Evolutionary conservation across 2,113 vertebrate species (phyloP), one percentile per base, ranked within the genome.

Genomic region (Oncorhynchus mykiss): DNA sequence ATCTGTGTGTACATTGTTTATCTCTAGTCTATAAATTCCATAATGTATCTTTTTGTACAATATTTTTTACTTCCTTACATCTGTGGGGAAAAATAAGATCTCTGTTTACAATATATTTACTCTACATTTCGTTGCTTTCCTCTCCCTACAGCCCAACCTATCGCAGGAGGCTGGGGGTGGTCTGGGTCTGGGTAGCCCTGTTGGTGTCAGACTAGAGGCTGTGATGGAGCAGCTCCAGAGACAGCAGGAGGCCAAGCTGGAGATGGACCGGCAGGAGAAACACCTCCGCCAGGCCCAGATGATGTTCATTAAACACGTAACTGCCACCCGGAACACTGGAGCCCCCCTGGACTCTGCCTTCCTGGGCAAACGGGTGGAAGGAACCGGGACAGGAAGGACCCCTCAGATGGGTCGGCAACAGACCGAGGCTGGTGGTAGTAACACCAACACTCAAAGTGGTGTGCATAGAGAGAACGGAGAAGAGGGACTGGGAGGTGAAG

Each of bases 211-310:
- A 90, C 91, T 96, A 70, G 92, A 95, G 82, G 95, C 94, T 1
- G 90, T 95, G 81, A 97, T 99, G 91, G 97, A 98, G 85, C 96
- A 97, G 77, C 93, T 96, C 82, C 96, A 97, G 80, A 95, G 95
- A 74, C 96, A 97, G 86, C 93, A 96, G 76, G 93, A 90, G 31
- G 87, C 91, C 59, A 93, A 95, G 65, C 85, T 94, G 86, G 94
- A 94, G 82, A 95, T 97, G 95, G 95, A 95, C 85, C 92, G 95
- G 49, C 95, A 96, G 73, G 95, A 94, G 80, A 92, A 93, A 77
- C 96, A 95, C 71, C 85, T 94, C 54, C 92, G 95, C 34, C 96
- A 97, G 70, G 87, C 94, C 71, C 96, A 94, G 78, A 91, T 96
- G 83, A 91, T 95, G 5, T 96, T 95, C 45, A 88, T 95, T n/a